Evolutionary conservation across 1,140 invertebrate species (phyloP).

Genomic region (Hyles vespertilio): DNA sequence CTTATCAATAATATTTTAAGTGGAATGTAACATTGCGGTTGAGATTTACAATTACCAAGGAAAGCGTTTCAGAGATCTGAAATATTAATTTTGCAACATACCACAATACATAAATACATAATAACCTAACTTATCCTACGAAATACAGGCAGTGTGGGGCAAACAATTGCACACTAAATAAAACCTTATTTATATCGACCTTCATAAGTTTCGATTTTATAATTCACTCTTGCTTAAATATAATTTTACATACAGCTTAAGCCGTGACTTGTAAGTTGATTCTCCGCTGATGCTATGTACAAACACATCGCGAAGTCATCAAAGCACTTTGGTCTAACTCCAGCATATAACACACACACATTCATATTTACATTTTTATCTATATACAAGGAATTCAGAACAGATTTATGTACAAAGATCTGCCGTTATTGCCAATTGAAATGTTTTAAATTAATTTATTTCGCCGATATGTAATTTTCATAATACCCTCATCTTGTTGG

Average conservation of each 20-base stretch:
- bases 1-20: slow-evolving; percentile 40
- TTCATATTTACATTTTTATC: slow-evolving; percentile 10
- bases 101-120: no score
- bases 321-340: slow-evolving; percentile 76
- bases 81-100: no score
- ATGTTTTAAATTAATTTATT: slow-evolving; percentile 35
- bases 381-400: slow-evolving; percentile 17
- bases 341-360: slow-evolving; percentile 50
- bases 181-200: slow-evolving; percentile 17
- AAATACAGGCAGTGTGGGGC: no score
- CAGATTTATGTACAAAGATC: slow-evolving; percentile 68
- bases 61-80: slow-evolving; percentile 48
- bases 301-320: slow-evolving; percentile 59
- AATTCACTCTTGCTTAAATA: slow-evolving; percentile 15
- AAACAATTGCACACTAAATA: slow-evolving; percentile 14
- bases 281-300: slow-evolving; percentile 43
- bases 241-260: slow-evolving; percentile 42
- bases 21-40: slow-evolving; percentile 70
- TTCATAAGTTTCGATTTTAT: slow-evolving; percentile 26
- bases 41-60: slow-evolving; percentile 51
- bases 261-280: slow-evolving; percentile 39
- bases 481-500: no score
- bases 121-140: no score
- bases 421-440: slow-evolving; percentile 60
- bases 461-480: no score